phyloP scores from a whole-genome alignment of 1,140 invertebrate genomes.

The Bombus turneri region DNA sequence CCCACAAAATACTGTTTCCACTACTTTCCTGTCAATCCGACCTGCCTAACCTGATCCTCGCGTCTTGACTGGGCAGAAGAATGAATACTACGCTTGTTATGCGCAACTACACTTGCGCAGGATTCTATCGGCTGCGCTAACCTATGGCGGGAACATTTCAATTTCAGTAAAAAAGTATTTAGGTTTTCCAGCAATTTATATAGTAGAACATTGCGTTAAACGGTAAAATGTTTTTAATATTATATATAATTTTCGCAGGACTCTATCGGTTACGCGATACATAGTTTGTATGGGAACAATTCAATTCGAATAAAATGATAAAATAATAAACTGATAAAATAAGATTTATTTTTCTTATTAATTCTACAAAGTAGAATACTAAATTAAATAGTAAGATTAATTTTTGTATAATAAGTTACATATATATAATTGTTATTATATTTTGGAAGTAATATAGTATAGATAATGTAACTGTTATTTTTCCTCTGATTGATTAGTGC shows the following conservation, averaged over 20 bases:
- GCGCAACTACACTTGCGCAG: conserved; percentile 54
- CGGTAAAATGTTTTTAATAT: not conserved
- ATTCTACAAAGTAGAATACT: not conserved
- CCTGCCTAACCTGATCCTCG: conserved; percentile 66
- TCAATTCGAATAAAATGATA: too few species aligned
- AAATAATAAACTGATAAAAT: not conserved
- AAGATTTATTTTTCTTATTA: not conserved
- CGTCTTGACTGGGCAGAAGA: conserved; percentile 43
- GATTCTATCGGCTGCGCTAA: conserved; percentile 10
- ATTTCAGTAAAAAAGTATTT: not conserved
- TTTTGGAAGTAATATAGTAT: not conserved
- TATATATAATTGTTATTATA: not conserved
- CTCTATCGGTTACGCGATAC: not conserved
- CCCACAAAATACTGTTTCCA: conserved; percentile 51
- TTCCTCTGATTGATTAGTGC: not conserved
- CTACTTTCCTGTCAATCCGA: conserved; percentile 54
- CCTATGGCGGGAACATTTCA: conserved; percentile 42
- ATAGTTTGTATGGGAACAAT: too few species aligned
- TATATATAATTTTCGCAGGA: not conserved
- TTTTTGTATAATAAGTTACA: not conserved
- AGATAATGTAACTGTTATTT: not conserved
- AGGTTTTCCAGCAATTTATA: not conserved
- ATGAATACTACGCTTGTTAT: conserved; percentile 19
- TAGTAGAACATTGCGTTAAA: not conserved
- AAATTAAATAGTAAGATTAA: not conserved